A percentile compares a stretch with the other conserved stretches of the same genome.
Conservation (phyloP, 1,140 invertebrate species). For the Cryptotermes secundus region DNA sequence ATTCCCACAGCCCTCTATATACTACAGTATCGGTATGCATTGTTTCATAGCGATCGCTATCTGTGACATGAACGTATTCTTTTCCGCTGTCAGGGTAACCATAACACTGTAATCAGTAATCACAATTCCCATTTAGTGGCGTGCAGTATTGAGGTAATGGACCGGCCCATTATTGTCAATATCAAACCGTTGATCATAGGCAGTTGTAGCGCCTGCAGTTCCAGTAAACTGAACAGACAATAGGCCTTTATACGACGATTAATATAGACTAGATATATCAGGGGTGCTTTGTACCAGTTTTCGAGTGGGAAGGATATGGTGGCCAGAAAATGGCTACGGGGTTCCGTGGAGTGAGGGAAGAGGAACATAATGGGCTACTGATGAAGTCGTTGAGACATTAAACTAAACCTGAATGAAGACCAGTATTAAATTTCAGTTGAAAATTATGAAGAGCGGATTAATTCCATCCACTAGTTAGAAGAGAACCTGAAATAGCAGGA, state of each 20-base stretch:
- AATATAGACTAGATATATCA: background rate
- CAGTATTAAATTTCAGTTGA: constrained; percentile 3
- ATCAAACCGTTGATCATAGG: constrained; percentile 1
- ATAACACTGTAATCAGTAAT: constrained; percentile 14
- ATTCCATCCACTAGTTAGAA: background rate
- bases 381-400: constrained; percentile 4
- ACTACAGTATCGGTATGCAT: background rate
- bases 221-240: background rate
- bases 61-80: background rate
- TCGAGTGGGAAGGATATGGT: background rate
- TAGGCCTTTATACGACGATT: constrained; percentile 8
- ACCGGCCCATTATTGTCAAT: constrained; percentile 7
- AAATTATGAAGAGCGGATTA: constrained; percentile 18
- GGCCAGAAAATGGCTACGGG: background rate
- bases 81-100: background rate
- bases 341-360: background rate
- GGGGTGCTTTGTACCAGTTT: background rate
- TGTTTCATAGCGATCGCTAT: background rate
- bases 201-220: background rate
- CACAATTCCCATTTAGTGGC: constrained; percentile 11
- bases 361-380: background rate
- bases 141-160: background rate
- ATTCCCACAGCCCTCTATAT: background rate
- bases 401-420: constrained; percentile 7
- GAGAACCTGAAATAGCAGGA: background rate